Evolutionary conservation across 1,140 invertebrate genomes (phyloP).

Genomic region (Sinonovacula constricta): DNA sequence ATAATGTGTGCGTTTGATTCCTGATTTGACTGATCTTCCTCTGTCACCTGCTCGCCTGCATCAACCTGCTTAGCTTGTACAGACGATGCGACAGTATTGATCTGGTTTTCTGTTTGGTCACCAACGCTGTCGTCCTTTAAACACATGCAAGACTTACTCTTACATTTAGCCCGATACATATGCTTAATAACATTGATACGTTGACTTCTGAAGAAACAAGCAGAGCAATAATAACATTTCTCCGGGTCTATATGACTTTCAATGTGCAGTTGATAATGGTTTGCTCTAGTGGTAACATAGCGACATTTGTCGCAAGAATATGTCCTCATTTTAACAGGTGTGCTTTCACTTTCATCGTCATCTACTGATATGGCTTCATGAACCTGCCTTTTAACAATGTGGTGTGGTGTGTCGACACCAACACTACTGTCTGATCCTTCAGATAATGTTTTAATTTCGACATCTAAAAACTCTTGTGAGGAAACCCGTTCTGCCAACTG

Average conservation of each 20-base stretch:
- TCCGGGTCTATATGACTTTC: conserved; percentile 25
- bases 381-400: not conserved
- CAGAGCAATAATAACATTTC: conserved; percentile 31
- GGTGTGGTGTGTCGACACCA: not conserved
- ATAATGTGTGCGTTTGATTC: not conserved
- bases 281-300: conserved; percentile 11
- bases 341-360: not conserved
- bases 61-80: not conserved
- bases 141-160: not conserved
- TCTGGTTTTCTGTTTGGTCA: too few relatives aligned
- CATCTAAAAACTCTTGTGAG: conserved; percentile 15
- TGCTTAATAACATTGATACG: conserved; percentile 35
- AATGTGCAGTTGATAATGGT: conserved; percentile 1
- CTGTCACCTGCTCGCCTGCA: not conserved
- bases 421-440: not conserved
- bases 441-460: not conserved
- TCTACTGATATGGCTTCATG: not conserved
- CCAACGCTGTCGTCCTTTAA: too few relatives aligned
- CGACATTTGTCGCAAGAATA: conserved; percentile 17
- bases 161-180: conserved; percentile 8
- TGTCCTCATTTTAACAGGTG: not conserved
- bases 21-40: not conserved
- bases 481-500: conserved; percentile 28
- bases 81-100: not conserved
- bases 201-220: conserved; percentile 35